A percentile compares a stretch with the other conserved stretches of the same genome.
Evolutionary conservation across 2,113 vertebrate genomes (phyloP).

Genomic region (Myotis davidii): DNA sequence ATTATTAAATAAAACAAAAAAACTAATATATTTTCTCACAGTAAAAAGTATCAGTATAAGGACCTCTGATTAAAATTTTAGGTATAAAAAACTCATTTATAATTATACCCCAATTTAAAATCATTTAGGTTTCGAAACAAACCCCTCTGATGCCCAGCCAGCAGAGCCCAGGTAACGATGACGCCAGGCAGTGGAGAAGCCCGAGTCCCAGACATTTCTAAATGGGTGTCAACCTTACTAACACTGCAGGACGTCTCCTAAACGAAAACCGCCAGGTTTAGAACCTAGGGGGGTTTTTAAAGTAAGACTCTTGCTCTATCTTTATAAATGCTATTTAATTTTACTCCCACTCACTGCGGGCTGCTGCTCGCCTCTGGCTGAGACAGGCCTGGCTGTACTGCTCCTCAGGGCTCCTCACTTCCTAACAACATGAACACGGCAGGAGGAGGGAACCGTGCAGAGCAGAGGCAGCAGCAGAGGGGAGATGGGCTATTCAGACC

Average conservation of each 20-base stretch:
- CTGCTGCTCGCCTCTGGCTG: slow-evolving; percentile 77
- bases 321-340: slow-evolving; percentile 42
- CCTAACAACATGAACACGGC: slow-evolving; percentile 72
- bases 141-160: background rate
- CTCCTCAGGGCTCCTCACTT: slow-evolving; percentile 71
- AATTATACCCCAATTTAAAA: background rate
- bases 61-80: background rate
- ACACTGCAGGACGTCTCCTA: background rate
- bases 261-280: background rate
- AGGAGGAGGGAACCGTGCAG: background rate
- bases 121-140: background rate
- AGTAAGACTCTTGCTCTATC: slow-evolving; percentile 50
- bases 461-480: background rate
- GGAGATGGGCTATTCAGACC: background rate
- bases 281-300: slow-evolving; percentile 26
- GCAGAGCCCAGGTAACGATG: background rate
- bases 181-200: background rate
- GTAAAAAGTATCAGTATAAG: background rate
- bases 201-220: too few species aligned
- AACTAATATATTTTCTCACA: background rate
- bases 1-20: slow-evolving; percentile 7
- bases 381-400: slow-evolving; percentile 53
- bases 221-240: background rate
- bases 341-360: slow-evolving; percentile 54
- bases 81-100: background rate